These are phyloP conservation scores for Pangasius mekongensis DNA, from an alignment of 2,797 vertebrate species.

Conservation along the genomic window DNA sequence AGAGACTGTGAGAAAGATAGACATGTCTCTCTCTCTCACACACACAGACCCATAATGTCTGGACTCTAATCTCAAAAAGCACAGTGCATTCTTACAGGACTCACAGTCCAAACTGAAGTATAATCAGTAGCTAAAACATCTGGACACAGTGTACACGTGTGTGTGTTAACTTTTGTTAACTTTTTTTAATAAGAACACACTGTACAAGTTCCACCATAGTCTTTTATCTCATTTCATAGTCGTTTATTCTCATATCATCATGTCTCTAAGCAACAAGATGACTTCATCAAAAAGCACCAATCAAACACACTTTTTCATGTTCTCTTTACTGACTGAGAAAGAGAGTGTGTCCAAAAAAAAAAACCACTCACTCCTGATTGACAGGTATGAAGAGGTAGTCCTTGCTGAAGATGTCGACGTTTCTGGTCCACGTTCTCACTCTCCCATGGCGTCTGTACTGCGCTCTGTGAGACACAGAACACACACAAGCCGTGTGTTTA, in stretches of 20 bases:
- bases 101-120: not conserved
- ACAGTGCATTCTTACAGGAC: not conserved
- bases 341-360: no score
- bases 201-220: not conserved
- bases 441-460: slow-evolving; percentile 85
- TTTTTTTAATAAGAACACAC: not conserved
- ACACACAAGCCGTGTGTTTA: not conserved
- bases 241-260: no score
- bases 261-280: not conserved
- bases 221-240: not conserved
- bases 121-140: not conserved
- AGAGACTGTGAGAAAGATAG: not conserved
- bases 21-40: not conserved
- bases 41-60: not conserved
- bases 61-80: not conserved
- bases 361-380: slow-evolving; percentile 88
- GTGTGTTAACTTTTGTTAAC: not conserved
- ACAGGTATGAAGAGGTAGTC: slow-evolving; percentile 96
- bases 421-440: slow-evolving; percentile 94
- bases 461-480: slow-evolving; percentile 65
- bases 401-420: slow-evolving; percentile 92
- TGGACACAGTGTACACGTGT: not conserved
- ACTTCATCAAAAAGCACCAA: not conserved
- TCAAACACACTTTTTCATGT: not conserved
- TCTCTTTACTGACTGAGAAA: not conserved